These are phyloP conservation scores for Camelus dromedarius DNA, from an alignment of 2,113 vertebrate species.

Conservation along the genomic window DNA sequence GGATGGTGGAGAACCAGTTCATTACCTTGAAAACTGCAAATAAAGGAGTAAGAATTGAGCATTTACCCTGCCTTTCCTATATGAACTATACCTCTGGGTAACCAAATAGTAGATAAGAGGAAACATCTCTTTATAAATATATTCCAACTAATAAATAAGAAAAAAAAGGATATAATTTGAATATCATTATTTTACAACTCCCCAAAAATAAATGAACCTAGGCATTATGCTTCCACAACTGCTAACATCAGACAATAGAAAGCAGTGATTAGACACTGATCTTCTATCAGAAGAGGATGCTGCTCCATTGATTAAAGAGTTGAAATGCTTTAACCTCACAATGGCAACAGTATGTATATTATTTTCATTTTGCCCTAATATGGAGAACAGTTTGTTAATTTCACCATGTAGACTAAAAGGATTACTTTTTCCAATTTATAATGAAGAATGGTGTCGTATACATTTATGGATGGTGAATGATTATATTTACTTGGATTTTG, in stretches of 20 bases:
- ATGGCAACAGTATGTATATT: neutral
- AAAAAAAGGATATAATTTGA: neutral
- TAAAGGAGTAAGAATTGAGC: neutral
- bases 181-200: neutral
- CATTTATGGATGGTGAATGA: neutral
- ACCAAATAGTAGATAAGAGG: neutral
- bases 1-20: neutral
- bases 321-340: neutral
- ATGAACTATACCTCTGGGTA: neutral
- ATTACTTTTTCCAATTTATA: neutral
- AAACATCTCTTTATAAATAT: neutral
- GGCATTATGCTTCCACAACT: neutral
- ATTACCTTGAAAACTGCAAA: neutral
- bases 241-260: neutral
- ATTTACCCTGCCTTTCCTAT: neutral
- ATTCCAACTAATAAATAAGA: slow-evolving; percentile 1
- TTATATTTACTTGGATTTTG: slow-evolving; percentile 23
- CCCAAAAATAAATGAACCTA: neutral
- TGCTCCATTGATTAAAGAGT: neutral
- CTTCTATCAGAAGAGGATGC: neutral
- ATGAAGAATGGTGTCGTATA: neutral
- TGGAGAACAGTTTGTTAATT: neutral
- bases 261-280: neutral
- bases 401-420: neutral
- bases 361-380: slow-evolving; percentile 29